Evolutionary conservation across 2,113 vertebrate genomes (phyloP).

Genomic region (Aegithalos caudatus): DNA sequence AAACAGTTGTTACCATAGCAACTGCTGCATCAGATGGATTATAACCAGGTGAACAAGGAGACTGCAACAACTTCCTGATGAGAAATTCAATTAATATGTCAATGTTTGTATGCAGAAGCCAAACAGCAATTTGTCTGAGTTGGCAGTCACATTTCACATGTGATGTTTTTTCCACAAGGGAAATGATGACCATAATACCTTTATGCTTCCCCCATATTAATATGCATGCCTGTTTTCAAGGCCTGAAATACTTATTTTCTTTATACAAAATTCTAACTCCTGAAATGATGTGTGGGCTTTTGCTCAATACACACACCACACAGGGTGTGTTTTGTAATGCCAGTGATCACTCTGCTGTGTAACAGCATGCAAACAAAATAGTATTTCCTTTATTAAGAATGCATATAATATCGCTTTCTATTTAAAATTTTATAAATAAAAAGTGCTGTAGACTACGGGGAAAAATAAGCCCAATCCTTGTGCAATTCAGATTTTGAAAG

Average conservation of each 20-base stretch:
- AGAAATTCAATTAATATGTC: slow-evolving; percentile 33
- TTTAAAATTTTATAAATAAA: neutral
- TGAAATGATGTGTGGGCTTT: neutral
- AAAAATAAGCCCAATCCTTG: neutral
- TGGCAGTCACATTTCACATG: neutral
- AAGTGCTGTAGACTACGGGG: neutral
- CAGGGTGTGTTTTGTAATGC: neutral
- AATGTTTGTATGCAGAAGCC: neutral
- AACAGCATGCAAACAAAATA: neutral
- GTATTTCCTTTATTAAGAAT: neutral
- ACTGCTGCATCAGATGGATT: neutral
- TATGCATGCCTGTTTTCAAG: neutral
- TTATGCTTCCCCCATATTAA: neutral
- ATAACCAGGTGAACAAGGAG: slow-evolving; percentile 12
- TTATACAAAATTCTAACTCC: neutral
- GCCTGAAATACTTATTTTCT: neutral
- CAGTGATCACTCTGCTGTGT: neutral
- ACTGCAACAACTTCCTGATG: slow-evolving; percentile 1
- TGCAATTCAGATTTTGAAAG: neutral
- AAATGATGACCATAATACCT: neutral
- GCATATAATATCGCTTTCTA: neutral
- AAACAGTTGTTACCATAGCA: slow-evolving; percentile 24
- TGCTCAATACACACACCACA: neutral
- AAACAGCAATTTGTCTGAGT: neutral
- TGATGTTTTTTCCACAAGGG: neutral